These are phyloP conservation scores for Achatina immaculata DNA, from an alignment of 1,140 invertebrate genomes.

Conservation along the genomic window DNA sequence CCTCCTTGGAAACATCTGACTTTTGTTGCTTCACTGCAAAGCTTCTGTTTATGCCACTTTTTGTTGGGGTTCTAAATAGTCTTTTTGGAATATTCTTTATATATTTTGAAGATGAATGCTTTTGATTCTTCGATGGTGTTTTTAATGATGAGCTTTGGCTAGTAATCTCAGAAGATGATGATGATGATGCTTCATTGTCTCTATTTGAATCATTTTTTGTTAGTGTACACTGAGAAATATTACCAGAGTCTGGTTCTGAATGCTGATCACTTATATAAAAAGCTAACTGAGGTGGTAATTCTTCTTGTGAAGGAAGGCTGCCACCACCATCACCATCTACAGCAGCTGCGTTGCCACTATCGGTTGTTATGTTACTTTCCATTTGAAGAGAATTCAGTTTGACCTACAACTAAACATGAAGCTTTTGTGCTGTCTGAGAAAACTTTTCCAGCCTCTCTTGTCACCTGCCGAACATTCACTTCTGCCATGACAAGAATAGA, in stretches of 20 bases:
- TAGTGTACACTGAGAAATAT: background rate
- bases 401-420: too few relatives aligned
- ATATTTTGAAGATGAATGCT: too few relatives aligned
- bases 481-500: too few relatives aligned
- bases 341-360: too few relatives aligned
- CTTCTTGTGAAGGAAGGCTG: too few relatives aligned
- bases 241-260: background rate
- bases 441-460: too few relatives aligned
- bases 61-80: background rate
- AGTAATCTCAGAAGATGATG: background rate
- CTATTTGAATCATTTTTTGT: background rate
- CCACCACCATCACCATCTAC: too few relatives aligned
- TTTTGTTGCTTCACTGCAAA: background rate
- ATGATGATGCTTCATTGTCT: background rate
- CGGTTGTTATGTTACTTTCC: too few relatives aligned
- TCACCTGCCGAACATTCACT: too few relatives aligned
- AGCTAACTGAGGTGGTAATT: too few relatives aligned
- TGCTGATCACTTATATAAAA: background rate
- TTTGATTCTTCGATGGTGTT: background rate
- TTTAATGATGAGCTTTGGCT: background rate
- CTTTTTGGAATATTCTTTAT: background rate
- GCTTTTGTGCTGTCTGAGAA: too few relatives aligned
- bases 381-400: too few relatives aligned
- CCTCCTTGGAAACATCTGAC: background rate
- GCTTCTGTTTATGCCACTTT: background rate